Base-by-base conservation (phyloP, 2,797 vertebrate genomes). In the Gephyroberyx darwinii region DNA sequence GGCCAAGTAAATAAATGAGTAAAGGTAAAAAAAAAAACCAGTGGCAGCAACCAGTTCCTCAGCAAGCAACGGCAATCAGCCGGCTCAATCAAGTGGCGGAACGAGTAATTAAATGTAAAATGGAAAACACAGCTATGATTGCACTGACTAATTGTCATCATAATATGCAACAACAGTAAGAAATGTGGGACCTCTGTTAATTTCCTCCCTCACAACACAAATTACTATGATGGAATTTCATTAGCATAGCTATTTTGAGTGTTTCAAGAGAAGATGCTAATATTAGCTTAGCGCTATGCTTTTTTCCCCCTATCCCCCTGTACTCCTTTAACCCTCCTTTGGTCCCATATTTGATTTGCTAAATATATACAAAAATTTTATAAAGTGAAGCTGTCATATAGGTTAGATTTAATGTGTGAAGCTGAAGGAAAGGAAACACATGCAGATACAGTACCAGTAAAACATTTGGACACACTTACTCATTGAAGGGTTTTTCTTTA, bases 211-310 rank as follows among this genome's bases (percentile, higher is more conserved):
- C 54, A 51, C 33, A 4, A 48, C 26, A 35, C 22, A 54, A 56
- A 50, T 12, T 12, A 65, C 31, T 14, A 48, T 48, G 33, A 71
- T 14, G 50, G 22, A 30, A 12, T 48, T 10, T 50, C n/a, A 66
- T 71, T 47, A 60, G 31, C 8, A 26, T 3, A 54, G 45, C n/a
- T 10, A 53, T 66, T 50, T 20, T 41, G 20, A 57, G 54, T 16
- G n/a, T 8, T 8, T 41, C 30, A 31, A 58, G 58, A 17, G 17
- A 33, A 10, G 8, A 61, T 41, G 26, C 26, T 26, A 26, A 26
- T 26, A 26, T 26, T 26, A 26, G 26, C 26, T 26, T 26, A 26
- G 26, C 26, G 26, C 26, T 26, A 26, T 26, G 26, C 26, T 26
- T 26, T 26, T 26, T 26, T 26, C 26, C 26, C 26, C 26, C 26